These are phyloP conservation scores for Notarius quadriscutis DNA, from an alignment of 2,113 vertebrate genomes.

Conservation along the genomic window DNA sequence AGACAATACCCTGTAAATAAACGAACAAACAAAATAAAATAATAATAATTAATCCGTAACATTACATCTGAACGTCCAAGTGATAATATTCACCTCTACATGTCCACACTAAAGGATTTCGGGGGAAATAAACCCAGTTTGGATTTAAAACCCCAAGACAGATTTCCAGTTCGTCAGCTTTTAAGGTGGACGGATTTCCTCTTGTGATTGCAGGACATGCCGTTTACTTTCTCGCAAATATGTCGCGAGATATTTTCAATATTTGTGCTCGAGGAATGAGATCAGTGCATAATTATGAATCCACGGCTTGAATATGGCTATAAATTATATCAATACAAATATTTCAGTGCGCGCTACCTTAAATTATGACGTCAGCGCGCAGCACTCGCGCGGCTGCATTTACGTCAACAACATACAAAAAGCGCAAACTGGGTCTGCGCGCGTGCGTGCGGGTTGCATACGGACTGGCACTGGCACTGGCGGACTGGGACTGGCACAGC, in stretches of 20 bases:
- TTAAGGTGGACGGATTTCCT: conserved; percentile 38
- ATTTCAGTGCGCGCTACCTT: conserved; percentile 65
- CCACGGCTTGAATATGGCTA: neutral
- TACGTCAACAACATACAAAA: conserved; percentile 73
- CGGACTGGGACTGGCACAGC: conserved; percentile 39
- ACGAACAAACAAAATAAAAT: neutral
- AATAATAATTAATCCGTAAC: too few species aligned
- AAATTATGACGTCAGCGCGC: conserved; percentile 65
- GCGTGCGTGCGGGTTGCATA: conserved; percentile 37
- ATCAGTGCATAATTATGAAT: neutral
- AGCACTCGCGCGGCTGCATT: conserved; percentile 70
- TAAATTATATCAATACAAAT: neutral
- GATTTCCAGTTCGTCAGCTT: neutral
- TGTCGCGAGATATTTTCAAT: neutral
- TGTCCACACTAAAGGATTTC: neutral
- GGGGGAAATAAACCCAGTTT: neutral
- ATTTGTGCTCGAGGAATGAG: neutral
- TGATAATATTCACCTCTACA: neutral
- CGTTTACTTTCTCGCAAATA: neutral
- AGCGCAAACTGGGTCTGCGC: conserved; percentile 56
- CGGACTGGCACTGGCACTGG: conserved; percentile 36
- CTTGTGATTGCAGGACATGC: neutral
- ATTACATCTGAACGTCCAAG: neutral
- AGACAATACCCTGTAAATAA: neutral
- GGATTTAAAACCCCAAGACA: neutral